Evolutionary conservation across 2,113 vertebrate species (phyloP).

Genomic region (Bostrychus sinensis): DNA sequence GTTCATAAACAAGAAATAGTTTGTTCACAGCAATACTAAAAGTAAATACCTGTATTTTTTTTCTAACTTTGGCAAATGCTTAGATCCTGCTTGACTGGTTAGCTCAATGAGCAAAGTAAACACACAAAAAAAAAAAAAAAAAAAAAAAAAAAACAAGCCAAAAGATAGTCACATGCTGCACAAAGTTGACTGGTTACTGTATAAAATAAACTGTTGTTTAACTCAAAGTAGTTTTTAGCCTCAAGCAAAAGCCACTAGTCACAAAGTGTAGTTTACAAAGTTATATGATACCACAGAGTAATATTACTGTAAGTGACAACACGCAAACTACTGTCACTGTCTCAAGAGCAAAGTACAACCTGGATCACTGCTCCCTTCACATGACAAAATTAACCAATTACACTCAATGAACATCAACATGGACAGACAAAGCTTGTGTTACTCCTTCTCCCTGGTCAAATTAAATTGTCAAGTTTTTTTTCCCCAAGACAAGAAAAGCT

Average conservation of each 20-base stretch:
- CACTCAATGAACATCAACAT: slow-evolving; percentile 61
- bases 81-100: slow-evolving; percentile 65
- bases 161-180: slow-evolving; percentile 10
- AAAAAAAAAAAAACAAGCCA: neutral
- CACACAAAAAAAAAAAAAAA: slow-evolving; percentile 52
- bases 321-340: slow-evolving; percentile 25
- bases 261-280: slow-evolving; percentile 13
- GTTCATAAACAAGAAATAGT: neutral
- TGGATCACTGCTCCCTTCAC: slow-evolving; percentile 35
- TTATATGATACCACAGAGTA: slow-evolving; percentile 11
- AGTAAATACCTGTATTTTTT: slow-evolving; percentile 37
- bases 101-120: slow-evolving; percentile 60
- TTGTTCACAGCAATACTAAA: neutral
- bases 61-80: slow-evolving; percentile 50
- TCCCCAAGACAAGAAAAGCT: slow-evolving; percentile 67
- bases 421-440: slow-evolving; percentile 52
- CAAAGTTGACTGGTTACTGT: neutral
- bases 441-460: slow-evolving; percentile 67
- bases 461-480: slow-evolving; percentile 79
- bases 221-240: slow-evolving; percentile 12
- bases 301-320: slow-evolving; percentile 19
- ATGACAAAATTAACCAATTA: slow-evolving; percentile 68
- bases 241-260: slow-evolving; percentile 12
- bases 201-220: slow-evolving; percentile 27
- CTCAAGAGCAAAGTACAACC: slow-evolving; percentile 31